A percentile compares a stretch with the other conserved stretches of the same genome.
Conservation (phyloP, 2,113 vertebrate species). For the Murina feae region DNA sequence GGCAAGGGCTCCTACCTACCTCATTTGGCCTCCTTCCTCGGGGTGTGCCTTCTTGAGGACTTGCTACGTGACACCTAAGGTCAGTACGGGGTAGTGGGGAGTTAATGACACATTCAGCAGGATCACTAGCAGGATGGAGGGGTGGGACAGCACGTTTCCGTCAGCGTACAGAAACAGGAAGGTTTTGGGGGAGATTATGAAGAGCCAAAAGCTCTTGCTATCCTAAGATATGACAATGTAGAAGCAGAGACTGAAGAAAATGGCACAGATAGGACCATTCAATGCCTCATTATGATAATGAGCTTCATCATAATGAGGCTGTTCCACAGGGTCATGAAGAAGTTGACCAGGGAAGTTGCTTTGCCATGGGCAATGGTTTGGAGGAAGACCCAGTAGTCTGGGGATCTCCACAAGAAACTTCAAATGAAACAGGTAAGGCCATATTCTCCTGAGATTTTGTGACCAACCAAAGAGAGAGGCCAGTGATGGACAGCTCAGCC, state of each 20-base stretch:
- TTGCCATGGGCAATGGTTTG: slow-evolving; percentile 81
- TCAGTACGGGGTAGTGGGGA: slow-evolving; percentile 82
- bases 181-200: slow-evolving; percentile 74
- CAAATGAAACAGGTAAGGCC: neutral
- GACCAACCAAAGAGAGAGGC: neutral
- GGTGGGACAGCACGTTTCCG: slow-evolving; percentile 77
- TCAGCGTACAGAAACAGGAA: slow-evolving; percentile 86
- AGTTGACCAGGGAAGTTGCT: slow-evolving; percentile 84
- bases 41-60: neutral
- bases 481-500: slow-evolving; percentile 84
- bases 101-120: slow-evolving; percentile 83
- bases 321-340: slow-evolving; percentile 84
- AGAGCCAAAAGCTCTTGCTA: slow-evolving; percentile 81
- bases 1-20: slow-evolving; percentile 73
- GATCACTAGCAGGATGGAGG: slow-evolving; percentile 83
- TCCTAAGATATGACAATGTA: slow-evolving; percentile 82
- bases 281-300: slow-evolving; percentile 83
- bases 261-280: slow-evolving; percentile 82
- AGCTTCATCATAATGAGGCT: slow-evolving; percentile 84
- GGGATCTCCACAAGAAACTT: neutral
- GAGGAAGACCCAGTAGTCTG: slow-evolving; percentile 74
- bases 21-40: neutral
- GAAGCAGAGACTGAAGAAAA: slow-evolving; percentile 79
- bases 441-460: neutral
- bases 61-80: neutral